These are phyloP conservation scores for Scaptomyza caliginosa DNA, from an alignment of 2,888 invertebrate genomes.

Conservation along the genomic window DNA sequence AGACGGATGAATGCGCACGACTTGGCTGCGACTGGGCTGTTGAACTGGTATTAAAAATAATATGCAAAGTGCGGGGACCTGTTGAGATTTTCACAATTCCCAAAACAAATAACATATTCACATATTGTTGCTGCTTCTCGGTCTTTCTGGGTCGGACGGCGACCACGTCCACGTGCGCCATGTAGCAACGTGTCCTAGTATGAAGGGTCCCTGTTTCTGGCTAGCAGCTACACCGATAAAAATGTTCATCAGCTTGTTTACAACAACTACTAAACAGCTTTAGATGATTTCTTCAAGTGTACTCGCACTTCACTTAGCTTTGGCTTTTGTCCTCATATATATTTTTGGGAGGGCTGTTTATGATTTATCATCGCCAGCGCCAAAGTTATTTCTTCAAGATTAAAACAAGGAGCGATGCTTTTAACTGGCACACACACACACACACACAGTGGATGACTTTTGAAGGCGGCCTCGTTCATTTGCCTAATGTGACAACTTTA, in stretches of 20 bases:
- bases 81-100: slow-evolving; percentile 83
- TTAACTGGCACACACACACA: slow-evolving; percentile 48
- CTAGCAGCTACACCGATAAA: not conserved
- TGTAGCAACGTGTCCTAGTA: slow-evolving; percentile 25
- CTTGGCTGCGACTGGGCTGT: slow-evolving; percentile 27
- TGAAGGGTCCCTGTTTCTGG: slow-evolving; percentile 7
- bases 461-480: slow-evolving; percentile 56
- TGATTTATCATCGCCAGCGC: slow-evolving; percentile 81
- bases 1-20: slow-evolving; percentile 45
- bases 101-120: slow-evolving; percentile 83
- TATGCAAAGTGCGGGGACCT: slow-evolving; percentile 83
- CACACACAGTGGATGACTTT: slow-evolving; percentile 2
- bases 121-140: slow-evolving; percentile 68
- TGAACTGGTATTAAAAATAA: slow-evolving; percentile 73
- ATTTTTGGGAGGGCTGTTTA: slow-evolving; percentile 62
- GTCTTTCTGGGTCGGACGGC: slow-evolving; percentile 4
- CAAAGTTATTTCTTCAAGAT: slow-evolving; percentile 81
- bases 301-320: not conserved
- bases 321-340: not conserved
- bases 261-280: no score
- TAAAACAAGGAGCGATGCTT: slow-evolving; percentile 71
- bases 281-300: not conserved
- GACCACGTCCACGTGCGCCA: slow-evolving; percentile 24
- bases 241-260: not conserved
- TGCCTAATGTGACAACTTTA: slow-evolving; percentile 78